Base-by-base conservation (phyloP, 2,888 invertebrate genomes). In the Onchidella celtica region DNA sequence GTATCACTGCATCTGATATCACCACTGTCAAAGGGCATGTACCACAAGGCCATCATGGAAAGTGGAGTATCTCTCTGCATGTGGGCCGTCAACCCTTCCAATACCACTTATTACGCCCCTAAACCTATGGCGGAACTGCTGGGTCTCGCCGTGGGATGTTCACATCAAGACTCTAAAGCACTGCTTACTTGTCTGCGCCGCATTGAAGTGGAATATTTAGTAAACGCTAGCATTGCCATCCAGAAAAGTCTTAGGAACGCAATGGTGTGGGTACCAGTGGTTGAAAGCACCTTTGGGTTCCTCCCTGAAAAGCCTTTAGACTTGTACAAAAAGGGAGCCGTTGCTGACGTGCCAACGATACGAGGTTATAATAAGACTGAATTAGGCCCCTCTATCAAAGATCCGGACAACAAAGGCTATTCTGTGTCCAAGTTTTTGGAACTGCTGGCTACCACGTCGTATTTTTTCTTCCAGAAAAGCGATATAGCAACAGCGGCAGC, bases 1-100 rank as follows among this genome's bases (percentile, higher is more conserved):
- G 69, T 59, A 3, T 78, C 78, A 1, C 32, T 78, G 21, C 78
- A 70, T 27, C 17, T 61, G 11, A 11, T 78, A 9, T 78, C 78
- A 0, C 78, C 78, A 0, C n/a, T 78, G 29, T 69, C 78, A 11
- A 59, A 57, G 38, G 78, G 70, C 2, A 4, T 70, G 61, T 78
- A 70, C 38, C 65, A 78, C 1, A 69, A 63, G 32, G 78, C 78
- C n/a, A 78, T 78, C 40, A 69, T 70, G 69, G 78, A 78, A 32
- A 78, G 78, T 24, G 78, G 78, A 3, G 70, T 69, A 3, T 78
- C 78, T 4, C 69, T 69, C 3, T 27, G 55, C 14, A 9, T 66
- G n/a, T 78, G 78, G 78, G 78, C 69, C 0, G 38, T 57, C 1
- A 63, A 78, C 17, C 57, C 59, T 1, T 47, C 47, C 47, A 47